A percentile compares a stretch with the other conserved stretches of the same genome.
phyloP scores from a whole-genome alignment of 1,140 invertebrate species.

The Drosophila pruinosa region DNA sequence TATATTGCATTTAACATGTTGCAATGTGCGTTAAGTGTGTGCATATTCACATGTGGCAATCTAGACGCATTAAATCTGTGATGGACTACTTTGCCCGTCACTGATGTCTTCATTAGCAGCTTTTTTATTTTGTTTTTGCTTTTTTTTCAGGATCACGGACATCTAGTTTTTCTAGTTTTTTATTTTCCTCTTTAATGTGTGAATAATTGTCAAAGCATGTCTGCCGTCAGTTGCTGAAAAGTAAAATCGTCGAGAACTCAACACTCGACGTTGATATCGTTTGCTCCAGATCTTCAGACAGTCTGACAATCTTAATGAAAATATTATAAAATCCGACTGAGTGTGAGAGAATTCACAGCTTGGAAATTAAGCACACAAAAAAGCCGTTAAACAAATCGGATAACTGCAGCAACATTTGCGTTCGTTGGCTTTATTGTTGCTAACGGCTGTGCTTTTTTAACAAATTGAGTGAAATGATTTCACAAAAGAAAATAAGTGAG shows the following conservation, averaged over 20 bases:
- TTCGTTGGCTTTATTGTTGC: constrained; percentile 5
- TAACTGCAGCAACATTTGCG: neutral
- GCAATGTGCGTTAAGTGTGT: neutral
- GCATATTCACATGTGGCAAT: neutral
- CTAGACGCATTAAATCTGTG: neutral
- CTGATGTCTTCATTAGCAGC: neutral
- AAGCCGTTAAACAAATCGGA: neutral
- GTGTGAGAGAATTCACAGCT: constrained; percentile 3
- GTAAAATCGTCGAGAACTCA: constrained; percentile 24
- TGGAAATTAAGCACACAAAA: neutral
- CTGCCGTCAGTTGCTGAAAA: constrained; percentile 18
- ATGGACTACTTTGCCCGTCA: neutral
- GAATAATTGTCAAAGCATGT: neutral
- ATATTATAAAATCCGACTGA: neutral
- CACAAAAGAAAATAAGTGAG: constrained; percentile 4
- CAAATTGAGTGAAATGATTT: neutral
- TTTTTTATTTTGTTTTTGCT: neutral
- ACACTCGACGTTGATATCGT: constrained; percentile 19
- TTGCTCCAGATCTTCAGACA: constrained; percentile 33
- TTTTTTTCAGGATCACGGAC: neutral
- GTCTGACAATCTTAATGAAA: constrained; percentile 2
- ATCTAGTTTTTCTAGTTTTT: neutral
- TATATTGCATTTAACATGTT: neutral
- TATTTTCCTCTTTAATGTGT: neutral
- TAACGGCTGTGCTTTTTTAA: neutral